A percentile compares a stretch with the other conserved stretches of the same genome.
Conservation (phyloP, 2,797 vertebrate genomes). For the Muscicapa striata region DNA sequence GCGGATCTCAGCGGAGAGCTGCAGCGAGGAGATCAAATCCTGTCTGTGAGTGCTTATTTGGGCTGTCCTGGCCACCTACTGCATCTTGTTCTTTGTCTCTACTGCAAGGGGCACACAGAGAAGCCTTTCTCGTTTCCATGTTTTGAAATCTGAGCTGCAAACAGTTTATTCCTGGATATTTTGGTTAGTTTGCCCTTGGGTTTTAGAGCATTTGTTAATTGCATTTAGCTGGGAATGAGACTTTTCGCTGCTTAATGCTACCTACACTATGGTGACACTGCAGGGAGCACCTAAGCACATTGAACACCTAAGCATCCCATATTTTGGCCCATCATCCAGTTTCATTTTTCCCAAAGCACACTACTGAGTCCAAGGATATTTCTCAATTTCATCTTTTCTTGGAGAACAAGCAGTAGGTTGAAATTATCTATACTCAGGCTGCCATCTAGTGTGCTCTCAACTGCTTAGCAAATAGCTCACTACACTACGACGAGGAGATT, state of each 20-base stretch:
- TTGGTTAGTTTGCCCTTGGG: neutral
- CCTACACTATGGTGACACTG: rapidly evolving
- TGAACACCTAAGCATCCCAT: neutral
- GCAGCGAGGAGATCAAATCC: constrained; percentile 93
- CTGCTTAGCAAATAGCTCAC: neutral
- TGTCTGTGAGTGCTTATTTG: constrained; percentile 86
- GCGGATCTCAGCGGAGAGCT: constrained; percentile 96
- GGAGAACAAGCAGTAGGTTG: neutral
- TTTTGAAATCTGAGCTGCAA: neutral
- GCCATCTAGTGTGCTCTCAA: constrained; percentile 50
- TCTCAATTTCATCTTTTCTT: neutral
- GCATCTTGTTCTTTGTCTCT: neutral
- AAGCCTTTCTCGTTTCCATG: rapidly evolving
- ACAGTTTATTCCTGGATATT: neutral
- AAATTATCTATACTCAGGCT: neutral
- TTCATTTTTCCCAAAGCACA: neutral
- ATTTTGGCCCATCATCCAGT: neutral
- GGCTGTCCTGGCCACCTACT: neutral
- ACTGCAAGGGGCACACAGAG: neutral
- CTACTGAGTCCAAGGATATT: neutral
- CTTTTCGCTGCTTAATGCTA: neutral
- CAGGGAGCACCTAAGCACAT: neutral
- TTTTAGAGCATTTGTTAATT: neutral
- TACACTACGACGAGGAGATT: neutral
- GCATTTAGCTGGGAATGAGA: neutral